Evolutionary conservation across 30 jellyfish, hydroid and myxozoan genomes (phyloP).

Genomic region (Chrysaora quinquecirrha): DNA sequence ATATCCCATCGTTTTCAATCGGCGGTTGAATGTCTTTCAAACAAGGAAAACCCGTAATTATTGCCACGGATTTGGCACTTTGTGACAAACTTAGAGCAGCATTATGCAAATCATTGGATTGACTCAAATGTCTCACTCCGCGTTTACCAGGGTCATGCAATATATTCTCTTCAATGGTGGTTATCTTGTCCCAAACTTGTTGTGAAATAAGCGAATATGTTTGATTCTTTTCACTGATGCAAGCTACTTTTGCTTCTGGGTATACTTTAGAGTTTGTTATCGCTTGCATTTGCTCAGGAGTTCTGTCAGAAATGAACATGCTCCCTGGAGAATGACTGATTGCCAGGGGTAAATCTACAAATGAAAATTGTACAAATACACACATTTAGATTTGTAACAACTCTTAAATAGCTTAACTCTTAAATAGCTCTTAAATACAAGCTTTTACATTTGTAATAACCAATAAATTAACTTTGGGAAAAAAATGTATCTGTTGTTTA

Average conservation of each 20-base stretch:
- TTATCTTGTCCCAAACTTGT: conserved; percentile 26
- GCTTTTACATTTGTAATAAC: no score
- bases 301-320: conserved; percentile 81
- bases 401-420: no score
- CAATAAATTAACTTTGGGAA: no score
- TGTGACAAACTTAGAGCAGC: conserved; percentile 78
- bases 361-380: neutral
- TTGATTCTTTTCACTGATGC: conserved; percentile 54
- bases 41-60: conserved; percentile 83
- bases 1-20: conserved; percentile 90
- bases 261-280: conserved; percentile 46
- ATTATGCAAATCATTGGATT: conserved; percentile 57
- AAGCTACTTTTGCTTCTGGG: conserved; percentile 77
- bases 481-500: no score
- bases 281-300: conserved; percentile 30
- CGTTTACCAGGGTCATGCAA: conserved; percentile 83
- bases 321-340: conserved; percentile 87
- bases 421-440: no score
- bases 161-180: conserved; percentile 40
- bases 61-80: conserved; percentile 76
- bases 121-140: conserved; percentile 44
- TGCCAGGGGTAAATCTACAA: conserved; percentile 73
- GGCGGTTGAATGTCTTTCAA: conserved; percentile 48
- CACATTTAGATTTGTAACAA: no score
- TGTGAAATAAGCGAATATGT: conserved; percentile 65